Conservation (phyloP, 2,797 vertebrate genomes). For the Poecilia picta region DNA sequence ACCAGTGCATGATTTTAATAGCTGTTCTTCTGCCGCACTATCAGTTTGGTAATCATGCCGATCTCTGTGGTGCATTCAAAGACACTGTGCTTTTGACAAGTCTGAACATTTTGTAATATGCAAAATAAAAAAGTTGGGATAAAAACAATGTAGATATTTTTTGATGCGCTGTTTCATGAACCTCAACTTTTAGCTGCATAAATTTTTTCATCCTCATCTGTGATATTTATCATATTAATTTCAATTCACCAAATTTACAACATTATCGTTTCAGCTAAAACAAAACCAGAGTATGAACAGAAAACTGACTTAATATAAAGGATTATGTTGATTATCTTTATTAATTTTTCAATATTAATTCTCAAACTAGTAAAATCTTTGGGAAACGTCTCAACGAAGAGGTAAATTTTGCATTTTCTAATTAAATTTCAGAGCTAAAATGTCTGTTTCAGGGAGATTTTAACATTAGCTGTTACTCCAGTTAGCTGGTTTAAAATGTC, state of each 20-base stretch:
- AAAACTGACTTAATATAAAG: not conserved
- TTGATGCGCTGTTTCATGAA: not conserved
- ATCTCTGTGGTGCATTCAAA: not conserved
- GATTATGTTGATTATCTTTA: not conserved
- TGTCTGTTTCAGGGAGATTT: not conserved
- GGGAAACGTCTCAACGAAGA: not conserved
- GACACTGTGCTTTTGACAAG: not conserved
- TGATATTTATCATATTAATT: not conserved
- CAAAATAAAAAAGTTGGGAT: not conserved
- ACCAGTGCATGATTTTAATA: not conserved
- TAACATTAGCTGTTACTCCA: too few relatives aligned
- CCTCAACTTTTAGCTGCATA: not conserved
- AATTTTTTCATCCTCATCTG: not conserved
- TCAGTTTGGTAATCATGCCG: not conserved
- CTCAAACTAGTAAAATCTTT: not conserved
- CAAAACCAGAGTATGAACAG: not conserved
- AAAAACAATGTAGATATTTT: not conserved
- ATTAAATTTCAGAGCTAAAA: too few relatives aligned
- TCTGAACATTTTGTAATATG: not conserved
- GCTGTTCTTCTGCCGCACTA: not conserved
- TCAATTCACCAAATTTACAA: not conserved
- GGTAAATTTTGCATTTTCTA: not conserved
- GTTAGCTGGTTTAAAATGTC: not conserved
- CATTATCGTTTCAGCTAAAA: not conserved
- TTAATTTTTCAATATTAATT: not conserved